Base-by-base conservation (phyloP, 2,888 invertebrate genomes). In the Branchellion lobata region DNA sequence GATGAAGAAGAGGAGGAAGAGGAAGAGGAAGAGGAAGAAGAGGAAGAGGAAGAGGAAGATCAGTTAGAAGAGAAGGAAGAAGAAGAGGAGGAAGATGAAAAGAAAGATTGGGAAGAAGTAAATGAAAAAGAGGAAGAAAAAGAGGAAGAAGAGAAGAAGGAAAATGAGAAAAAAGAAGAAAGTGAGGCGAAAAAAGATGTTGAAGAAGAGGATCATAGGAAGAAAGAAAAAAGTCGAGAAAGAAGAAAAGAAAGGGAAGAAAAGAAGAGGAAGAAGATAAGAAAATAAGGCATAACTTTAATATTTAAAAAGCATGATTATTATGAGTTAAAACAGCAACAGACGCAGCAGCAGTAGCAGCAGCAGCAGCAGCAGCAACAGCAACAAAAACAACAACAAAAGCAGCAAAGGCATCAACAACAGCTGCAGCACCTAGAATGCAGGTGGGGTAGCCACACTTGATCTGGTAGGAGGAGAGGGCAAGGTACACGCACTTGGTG, bases 381-480 rank as follows among this genome's bases (percentile, higher is more conserved):
- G 18, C 47, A 18, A 18, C 47, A 47, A 14, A 47, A 47, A n/a
- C 8, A 47, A 47, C 47, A 47, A 47, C 47, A 47, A 47, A 47
- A 14, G 18, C 18, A 47, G 18, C 47, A 47, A 47, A 8, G 47
- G 47, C 47, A 47, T 47, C 8, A 47, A n/a, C 8, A 57, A 57
- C n/a, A n/a, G 3, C n/a, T 24, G 24, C 3, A 5, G 61, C 21
- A 57, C 61, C 99, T 81, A 98, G 91, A 88, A 98, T 96, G 83
- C 98, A 91, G 8, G 95, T 93, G 3, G 99, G 99, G 89, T 99
- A 99, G 11, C 98, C 98, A 86, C 95, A 95, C 83, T 96, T 92
- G 84, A 99, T 95, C 91, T 99, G 99, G 89, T 96, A 96, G 0
- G 98, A 97, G 0, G 98, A 96, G 75, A 99, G 90, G 79, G 97